Base-by-base conservation (phyloP, 2,113 vertebrate genomes). In the Dicrurus megarhynchus region DNA sequence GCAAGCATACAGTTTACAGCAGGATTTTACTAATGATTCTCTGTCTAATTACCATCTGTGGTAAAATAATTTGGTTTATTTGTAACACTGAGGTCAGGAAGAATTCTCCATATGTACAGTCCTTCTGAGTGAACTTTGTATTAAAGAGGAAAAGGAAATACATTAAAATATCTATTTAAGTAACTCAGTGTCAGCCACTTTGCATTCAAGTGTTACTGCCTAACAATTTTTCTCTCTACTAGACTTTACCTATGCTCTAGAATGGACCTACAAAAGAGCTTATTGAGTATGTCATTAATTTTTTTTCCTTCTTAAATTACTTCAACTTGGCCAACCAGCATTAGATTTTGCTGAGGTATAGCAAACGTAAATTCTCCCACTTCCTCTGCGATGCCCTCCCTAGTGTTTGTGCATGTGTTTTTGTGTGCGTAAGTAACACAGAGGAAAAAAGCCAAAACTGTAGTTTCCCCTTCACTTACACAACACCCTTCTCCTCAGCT, bases 41-140 rank as follows among this genome's bases (percentile, higher is more conserved):
- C 26, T 56, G 57, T 86, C 91, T 97, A 96, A 97, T 96, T 97
- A 95, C 50, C 80, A 61, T 69, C 59, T 60, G 64, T 46, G 32
- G 18, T 90, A 95, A 97, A 95, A 85, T 95, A 89, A 92, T 97
- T 95, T 47, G 30, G 59, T 96, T 92, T 85, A 91, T 95, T 91
- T 20, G 8, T 64, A 76, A 84, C 42, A 91, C 69, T 84, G 91
- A 91, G 37, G 50, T 60, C 82, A 95, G 86, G 56, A 95, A 94
- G 76, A 85, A 84, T 78, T 93, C 64, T 97, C 47, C 69, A 13
- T 76, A 56, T 23, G 26, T n/a, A 20, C 30, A 30, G 4, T 37
- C 18, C 65, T 97, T 96, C 80, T 85, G 42, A 89, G 8, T 42
- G 27, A 91, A 91, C 28, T 53, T 69, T 53, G 1, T 50, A 21